Conservation (phyloP, 2,888 invertebrate genomes). For the Platynereis dumerilii region DNA sequence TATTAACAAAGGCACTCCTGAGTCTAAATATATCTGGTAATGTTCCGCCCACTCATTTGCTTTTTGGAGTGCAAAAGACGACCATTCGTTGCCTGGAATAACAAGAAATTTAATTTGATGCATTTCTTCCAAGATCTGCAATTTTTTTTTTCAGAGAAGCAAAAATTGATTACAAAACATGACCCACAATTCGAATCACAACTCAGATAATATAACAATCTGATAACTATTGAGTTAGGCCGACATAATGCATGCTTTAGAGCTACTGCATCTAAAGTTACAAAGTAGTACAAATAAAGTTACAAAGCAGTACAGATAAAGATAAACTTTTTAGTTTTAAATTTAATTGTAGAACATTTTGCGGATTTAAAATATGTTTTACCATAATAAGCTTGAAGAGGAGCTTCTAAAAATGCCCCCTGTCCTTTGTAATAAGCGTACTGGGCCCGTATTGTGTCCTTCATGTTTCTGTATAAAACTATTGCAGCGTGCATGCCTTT, state of each 20-base stretch:
- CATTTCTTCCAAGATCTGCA: not conserved
- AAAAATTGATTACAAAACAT: not conserved
- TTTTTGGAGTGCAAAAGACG: slow-evolving; percentile 7
- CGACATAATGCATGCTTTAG: no score
- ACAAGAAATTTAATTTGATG: not conserved
- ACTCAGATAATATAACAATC: not conserved
- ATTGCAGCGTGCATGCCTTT: slow-evolving; percentile 18
- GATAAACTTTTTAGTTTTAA: no score
- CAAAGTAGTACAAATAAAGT: no score
- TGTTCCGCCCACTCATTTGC: slow-evolving; percentile 9
- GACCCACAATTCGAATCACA: not conserved
- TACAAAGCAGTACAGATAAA: no score
- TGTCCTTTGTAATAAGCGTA: slow-evolving; percentile 16
- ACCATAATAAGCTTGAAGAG: slow-evolving; percentile 22
- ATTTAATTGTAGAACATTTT: no score
- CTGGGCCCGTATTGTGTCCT: slow-evolving; percentile 23
- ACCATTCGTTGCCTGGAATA: slow-evolving; percentile 13
- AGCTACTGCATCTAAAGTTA: no score
- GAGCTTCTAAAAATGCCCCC: slow-evolving; percentile 19
- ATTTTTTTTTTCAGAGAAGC: not conserved
- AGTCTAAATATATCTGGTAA: slow-evolving; percentile 15
- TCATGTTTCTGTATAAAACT: slow-evolving; percentile 22
- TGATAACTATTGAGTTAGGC: not conserved
- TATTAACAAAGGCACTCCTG: slow-evolving; percentile 15
- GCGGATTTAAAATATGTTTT: no score